Base-by-base conservation (phyloP, 2,113 vertebrate species). In the Phasianus colchicus region DNA sequence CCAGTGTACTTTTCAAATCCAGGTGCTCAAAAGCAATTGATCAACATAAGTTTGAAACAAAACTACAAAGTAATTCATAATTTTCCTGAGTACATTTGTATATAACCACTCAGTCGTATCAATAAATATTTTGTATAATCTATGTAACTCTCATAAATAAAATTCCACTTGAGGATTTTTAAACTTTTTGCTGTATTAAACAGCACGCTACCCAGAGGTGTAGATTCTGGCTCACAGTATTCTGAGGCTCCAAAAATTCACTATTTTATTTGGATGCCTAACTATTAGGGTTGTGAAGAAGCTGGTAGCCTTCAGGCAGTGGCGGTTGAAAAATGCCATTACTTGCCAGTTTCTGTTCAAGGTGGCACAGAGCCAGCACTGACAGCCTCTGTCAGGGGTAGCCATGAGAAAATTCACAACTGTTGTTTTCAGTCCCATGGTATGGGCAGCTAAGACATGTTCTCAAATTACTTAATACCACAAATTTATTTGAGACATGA, bases 361-460 rank as follows among this genome's bases (percentile, higher is more conserved):
- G 38, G 58, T 38, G 71, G 64, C 86, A 16, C 30, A 5, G 32
- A 80, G 48, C 55, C 75, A 75, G 43, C 32, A 2, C 48, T 38
- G 3, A 0, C 82, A 82, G 76, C 58, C 77, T 8, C 77, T 72
- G 76, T 38, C 64, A 71, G 50, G 47, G 43, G 30, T 24, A 27
- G 29, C 50, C 38, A 36, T 1, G 17, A 18, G 65, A 52, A 71
- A 54, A 48, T 13, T 34, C 57, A 47, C 43, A 42, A 76, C n/a
- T 24, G 11, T 4, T 71, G 30, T 20, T 58, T 72, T 15, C 52
- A 61, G 43, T n/a, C 34, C 25, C 65, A 43, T 30, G n/a, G 50
- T 45, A 34, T 0, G 2, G 29, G 24, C 38, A 81, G 50, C 25
- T 43, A 29, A 54, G 2, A 4, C 0, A 0, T 10, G 6, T 15